Evolutionary conservation across 35 echinoderm and acorn worm genomes (phyloP).

Genomic region (Anneissia japonica): DNA sequence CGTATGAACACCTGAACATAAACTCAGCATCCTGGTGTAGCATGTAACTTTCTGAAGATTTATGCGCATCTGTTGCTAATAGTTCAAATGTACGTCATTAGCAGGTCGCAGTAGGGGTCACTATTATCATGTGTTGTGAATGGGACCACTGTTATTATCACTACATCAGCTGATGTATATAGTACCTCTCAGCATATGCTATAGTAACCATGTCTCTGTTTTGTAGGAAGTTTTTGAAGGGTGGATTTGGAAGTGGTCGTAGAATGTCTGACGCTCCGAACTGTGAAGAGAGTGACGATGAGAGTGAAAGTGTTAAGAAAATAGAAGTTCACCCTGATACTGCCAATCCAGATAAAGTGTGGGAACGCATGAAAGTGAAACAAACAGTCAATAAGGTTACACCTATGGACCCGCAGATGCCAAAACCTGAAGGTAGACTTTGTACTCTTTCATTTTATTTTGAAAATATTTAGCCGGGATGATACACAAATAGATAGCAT

Average conservation of each 20-base stretch:
- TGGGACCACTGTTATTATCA: no score
- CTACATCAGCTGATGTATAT: no score
- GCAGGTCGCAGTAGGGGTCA: no score
- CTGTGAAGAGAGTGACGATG: background rate
- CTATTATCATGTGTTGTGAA: no score
- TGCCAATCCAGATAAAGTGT: conserved; percentile 53
- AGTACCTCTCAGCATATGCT: no score
- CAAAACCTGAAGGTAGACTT: conserved; percentile 77
- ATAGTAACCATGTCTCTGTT: background rate
- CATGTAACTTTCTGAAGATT: no score
- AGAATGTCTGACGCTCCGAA: background rate
- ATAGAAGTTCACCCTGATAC: conserved; percentile 48
- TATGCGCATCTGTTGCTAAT: no score
- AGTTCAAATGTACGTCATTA: no score
- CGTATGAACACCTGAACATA: no score
- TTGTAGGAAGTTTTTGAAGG: background rate
- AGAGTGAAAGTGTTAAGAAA: background rate
- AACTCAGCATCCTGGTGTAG: no score
- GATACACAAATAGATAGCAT: background rate
- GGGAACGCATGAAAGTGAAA: conserved; percentile 60
- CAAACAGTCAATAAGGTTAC: conserved; percentile 42
- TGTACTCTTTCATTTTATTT: background rate
- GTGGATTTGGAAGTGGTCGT: background rate
- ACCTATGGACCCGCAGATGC: conserved; percentile 51
- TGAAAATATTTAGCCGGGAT: background rate